Evolutionary conservation across 1,140 invertebrate genomes (phyloP), one percentile per base, ranked within the genome.

Genomic region (Panulirus ornatus): DNA sequence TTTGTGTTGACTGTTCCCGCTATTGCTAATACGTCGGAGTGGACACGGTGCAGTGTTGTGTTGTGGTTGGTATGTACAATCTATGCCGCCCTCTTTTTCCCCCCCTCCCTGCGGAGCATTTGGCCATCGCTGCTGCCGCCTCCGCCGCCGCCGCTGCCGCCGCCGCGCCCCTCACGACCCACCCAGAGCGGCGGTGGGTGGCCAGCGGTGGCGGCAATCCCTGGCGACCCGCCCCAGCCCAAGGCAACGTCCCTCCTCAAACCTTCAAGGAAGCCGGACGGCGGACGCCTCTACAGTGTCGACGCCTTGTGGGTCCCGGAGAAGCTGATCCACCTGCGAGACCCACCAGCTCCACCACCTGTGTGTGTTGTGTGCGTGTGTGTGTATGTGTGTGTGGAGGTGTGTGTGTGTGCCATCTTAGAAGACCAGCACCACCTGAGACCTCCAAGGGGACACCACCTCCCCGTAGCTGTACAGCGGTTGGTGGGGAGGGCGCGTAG

Each of bases 1-100:
- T 89, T 89, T 89, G 88, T 89, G 88, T 89, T 89, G 79, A 83
- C 79, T 84, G 88, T 89, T 84, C 88, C 88, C 88, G 70, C 79
- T 83, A 58, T 44, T 89, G 81, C 81, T 83, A 73, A 58, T 76
- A 79, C 86, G 86, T 82, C 83, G 70, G 83, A 84, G 83, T 76
- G 84, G 84, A 58, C 44, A 5, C 38, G 84, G 84, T 86, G 82
- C 58, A 38, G 84, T 86, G 84, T 36, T 76, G 84, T 84, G 40
- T 36, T 84, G 82, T 70, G 54, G 84, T 38, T 79, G 38, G 44
- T 47, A n/a, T 8, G 58, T 66, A 66, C 44, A 34, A 30, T 66
- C 27, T 30, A 47, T 30, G n/a, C 58, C n/a, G 27, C 58, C 58
- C n/a, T 47, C 5, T 14, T 14, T 14, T 5, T 47, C 44, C 5